A percentile compares a stretch with the other conserved stretches of the same genome.
These are phyloP conservation scores for Protomyctophum bolini DNA, from an alignment of 2,113 vertebrate species.

Conservation along the genomic window DNA sequence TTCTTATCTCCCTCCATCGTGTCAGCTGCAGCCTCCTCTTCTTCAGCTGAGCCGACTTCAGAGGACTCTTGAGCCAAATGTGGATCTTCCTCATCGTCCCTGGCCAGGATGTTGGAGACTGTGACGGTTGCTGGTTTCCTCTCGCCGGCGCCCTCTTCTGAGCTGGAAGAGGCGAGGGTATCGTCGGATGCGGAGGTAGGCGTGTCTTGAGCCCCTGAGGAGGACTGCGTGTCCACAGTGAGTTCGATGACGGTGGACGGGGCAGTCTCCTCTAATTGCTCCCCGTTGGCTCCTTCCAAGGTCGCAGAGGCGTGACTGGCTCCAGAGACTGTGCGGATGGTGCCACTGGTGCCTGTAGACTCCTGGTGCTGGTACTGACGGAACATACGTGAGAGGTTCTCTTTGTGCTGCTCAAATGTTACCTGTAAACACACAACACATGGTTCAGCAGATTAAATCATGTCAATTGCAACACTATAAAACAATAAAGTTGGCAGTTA, in stretches of 20 bases:
- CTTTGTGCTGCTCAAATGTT: constrained; percentile 95
- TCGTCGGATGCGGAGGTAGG: constrained; percentile 37
- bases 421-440: constrained; percentile 80
- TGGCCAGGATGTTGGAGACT: constrained; percentile 71
- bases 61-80: constrained; percentile 17
- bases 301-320: constrained; percentile 70
- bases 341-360: constrained; percentile 68
- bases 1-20: neutral
- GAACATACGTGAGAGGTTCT: constrained; percentile 87
- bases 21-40: constrained; percentile 44
- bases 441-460: too few species aligned
- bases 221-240: constrained; percentile 53
- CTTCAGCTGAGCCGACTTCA: constrained; percentile 3
- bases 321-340: constrained; percentile 81
- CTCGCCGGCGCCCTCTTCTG: constrained; percentile 33
- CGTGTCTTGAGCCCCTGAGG: neutral
- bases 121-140: constrained; percentile 49
- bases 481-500: too few species aligned
- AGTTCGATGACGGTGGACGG: constrained; percentile 77
- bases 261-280: constrained; percentile 57
- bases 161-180: constrained; percentile 36
- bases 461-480: too few species aligned
- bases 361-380: constrained; percentile 86
- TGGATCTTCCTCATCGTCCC: constrained; percentile 54
- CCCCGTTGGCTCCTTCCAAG: constrained; percentile 57